phyloP scores from a whole-genome alignment of 2,797 vertebrate genomes.

The Staurois parvus region DNA sequence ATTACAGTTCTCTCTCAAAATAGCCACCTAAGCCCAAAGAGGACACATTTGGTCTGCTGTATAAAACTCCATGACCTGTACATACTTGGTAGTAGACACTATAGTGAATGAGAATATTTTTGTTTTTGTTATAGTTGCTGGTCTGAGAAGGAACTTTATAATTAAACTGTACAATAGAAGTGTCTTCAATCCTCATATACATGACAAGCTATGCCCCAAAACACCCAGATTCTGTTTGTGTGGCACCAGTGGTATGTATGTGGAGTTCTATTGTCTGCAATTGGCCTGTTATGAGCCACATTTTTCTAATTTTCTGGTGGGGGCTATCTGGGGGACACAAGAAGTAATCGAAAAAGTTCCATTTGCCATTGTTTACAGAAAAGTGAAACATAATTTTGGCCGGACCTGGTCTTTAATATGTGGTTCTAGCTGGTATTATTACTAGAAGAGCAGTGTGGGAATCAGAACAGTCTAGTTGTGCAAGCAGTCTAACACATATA shows the following conservation, averaged over 20 bases:
- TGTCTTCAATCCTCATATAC: not conserved
- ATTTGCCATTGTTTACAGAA: too few relatives aligned
- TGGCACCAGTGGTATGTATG: not conserved
- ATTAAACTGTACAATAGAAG: not conserved
- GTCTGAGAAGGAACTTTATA: too few relatives aligned
- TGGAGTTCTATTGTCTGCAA: too few relatives aligned
- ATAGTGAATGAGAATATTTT: too few relatives aligned
- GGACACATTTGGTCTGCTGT: not conserved
- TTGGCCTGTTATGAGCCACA: not conserved
- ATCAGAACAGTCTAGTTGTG: constrained; percentile 66
- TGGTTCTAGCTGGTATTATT: not conserved
- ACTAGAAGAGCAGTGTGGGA: not conserved
- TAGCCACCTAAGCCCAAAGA: not conserved
- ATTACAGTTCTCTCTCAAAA: too few relatives aligned
- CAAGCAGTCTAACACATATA: constrained; percentile 66
- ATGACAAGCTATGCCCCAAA: not conserved
- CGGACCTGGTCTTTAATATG: too few relatives aligned
- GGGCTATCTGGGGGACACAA: not conserved
- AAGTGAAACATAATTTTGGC: too few relatives aligned
- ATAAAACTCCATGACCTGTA: not conserved
- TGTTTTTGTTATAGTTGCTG: too few relatives aligned
- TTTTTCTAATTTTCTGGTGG: not conserved
- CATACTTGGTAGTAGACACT: not conserved
- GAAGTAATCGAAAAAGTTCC: too few relatives aligned
- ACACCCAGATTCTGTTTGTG: not conserved